Evolutionary conservation across 2,888 invertebrate species (phyloP), one percentile per base, ranked within the genome.

Genomic region (Noctua comes): DNA sequence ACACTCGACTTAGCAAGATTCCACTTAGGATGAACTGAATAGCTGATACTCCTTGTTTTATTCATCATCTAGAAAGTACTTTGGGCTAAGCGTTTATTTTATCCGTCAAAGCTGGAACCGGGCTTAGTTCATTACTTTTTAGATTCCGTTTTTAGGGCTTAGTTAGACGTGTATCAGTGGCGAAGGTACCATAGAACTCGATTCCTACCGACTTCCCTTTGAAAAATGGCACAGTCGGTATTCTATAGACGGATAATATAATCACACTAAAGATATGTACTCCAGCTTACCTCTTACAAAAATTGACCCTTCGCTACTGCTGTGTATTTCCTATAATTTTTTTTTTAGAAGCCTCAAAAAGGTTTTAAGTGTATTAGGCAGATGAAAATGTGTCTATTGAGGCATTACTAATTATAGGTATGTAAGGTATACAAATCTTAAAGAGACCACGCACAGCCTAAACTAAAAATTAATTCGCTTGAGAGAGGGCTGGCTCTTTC

Each of bases 21-120:
- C 68, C 36, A 79, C 54, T 84, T 68, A 80, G 72, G 80, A 76
- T 86, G 80, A 80, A 36, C 27, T 69, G 64, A 69, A 84, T 70
- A 64, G 59, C 66, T 74, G 69, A 68, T 27, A 57, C 16, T 40
- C 24, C 75, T 79, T 68, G 51, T 68, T 66, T 74, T 79, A 76
- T 86, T 79, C 73, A 76, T 73, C 48, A 65, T 69, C 46, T 48
- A 46, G 66, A 68, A 31, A 69, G 76, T 40, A n/a, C 36, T 79
- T 65, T 36, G 24, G 24, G 40, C 5, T 76, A 3, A 68, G 59
- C 13, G 16, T 46, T 73, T 76, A 43, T 74, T 74, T 74, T 36
- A 46, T 27, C 64, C 46, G 40, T 71, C 51, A n/a, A 46, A 66
- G 36, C 54, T 21, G 51, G 43, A 66, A 24, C 10, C 10, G 24